Percentiles rank a stretch among this genome's conserved stretches.
phyloP scores from a whole-genome alignment of 2,113 vertebrate species.

The Danionella cerebrum region DNA sequence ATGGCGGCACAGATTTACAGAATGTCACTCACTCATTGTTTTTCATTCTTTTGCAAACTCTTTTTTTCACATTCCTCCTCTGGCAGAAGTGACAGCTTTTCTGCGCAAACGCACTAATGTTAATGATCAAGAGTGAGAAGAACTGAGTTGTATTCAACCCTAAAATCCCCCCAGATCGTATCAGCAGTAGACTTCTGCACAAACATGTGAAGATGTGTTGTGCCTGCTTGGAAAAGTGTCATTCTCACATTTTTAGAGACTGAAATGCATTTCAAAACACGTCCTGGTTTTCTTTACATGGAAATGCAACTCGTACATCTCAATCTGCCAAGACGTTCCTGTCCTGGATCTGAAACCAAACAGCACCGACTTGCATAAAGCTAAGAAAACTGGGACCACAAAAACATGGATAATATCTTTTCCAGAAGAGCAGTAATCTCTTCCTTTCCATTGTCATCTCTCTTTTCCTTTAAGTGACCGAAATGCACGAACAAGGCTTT shows the following conservation, averaged over 20 bases:
- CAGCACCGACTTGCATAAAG: too few species aligned
- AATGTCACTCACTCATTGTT: not conserved
- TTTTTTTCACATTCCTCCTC: not conserved
- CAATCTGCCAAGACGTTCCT: not conserved
- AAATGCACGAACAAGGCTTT: not conserved
- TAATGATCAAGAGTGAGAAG: not conserved
- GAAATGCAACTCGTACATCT: not conserved
- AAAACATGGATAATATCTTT: constrained; percentile 6
- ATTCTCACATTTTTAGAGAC: not conserved
- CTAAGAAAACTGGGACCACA: too few species aligned
- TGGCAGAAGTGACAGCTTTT: not conserved
- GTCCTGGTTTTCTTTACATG: not conserved
- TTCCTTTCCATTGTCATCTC: not conserved
- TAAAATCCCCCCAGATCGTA: not conserved
- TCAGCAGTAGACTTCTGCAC: not conserved
- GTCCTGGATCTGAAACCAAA: not conserved
- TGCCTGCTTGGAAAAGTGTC: not conserved
- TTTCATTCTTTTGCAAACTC: not conserved
- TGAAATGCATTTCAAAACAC: not conserved
- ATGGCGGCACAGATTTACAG: not conserved
- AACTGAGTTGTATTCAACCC: not conserved
- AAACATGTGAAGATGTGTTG: not conserved
- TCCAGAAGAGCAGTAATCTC: not conserved
- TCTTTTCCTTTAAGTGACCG: not conserved
- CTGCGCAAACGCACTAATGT: not conserved